phyloP scores from a whole-genome alignment of 2,113 vertebrate species.

The Pluvianellus socialis region DNA sequence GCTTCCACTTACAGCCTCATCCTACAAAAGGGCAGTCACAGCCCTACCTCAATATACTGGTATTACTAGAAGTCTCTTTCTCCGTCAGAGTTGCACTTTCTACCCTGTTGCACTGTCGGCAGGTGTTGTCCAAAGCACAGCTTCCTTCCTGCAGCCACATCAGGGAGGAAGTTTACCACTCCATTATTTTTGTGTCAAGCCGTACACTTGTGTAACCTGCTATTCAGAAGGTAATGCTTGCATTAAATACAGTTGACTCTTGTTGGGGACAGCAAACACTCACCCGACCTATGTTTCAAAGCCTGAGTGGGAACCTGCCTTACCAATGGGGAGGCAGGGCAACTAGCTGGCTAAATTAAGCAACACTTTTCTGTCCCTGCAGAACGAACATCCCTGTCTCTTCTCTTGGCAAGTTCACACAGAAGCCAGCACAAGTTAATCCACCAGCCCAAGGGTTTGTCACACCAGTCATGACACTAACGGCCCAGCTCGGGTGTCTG shows the following conservation, averaged over 20 bases:
- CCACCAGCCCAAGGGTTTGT: neutral
- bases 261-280: neutral
- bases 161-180: neutral
- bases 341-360: neutral
- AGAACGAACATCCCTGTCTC: neutral
- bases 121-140: neutral
- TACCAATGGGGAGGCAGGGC: neutral
- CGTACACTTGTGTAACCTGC: neutral
- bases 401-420: neutral
- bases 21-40: neutral
- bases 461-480: neutral
- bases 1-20: neutral
- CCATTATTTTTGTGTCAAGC: neutral
- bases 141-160: neutral
- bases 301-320: neutral
- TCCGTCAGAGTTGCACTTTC: neutral
- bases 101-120: neutral
- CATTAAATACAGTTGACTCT: neutral
- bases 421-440: neutral
- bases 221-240: neutral
- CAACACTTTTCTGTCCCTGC: neutral
- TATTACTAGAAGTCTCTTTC: neutral
- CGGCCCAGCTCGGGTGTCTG: neutral
- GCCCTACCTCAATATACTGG: neutral
- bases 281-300: neutral